Percentiles rank a stretch among this genome's conserved stretches.
These are phyloP conservation scores for Drosophila gunungcola DNA, from an alignment of 1,140 invertebrate species.

Conservation along the genomic window DNA sequence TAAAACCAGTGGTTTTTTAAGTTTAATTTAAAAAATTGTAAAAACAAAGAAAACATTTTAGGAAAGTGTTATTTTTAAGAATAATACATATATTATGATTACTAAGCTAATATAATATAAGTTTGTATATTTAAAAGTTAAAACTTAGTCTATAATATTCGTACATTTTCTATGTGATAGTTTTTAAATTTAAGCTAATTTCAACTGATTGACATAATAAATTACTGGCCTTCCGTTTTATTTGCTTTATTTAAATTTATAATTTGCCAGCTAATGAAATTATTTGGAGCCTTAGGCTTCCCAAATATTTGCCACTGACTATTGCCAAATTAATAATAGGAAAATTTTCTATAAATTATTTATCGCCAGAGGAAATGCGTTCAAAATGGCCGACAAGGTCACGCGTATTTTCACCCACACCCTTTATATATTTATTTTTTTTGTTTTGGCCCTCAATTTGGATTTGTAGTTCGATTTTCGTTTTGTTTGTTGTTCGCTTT, in stretches of 20 bases:
- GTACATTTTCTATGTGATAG: too few species aligned
- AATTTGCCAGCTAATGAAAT: slow-evolving; percentile 24
- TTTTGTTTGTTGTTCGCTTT: slow-evolving; percentile 52
- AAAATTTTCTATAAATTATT: slow-evolving; percentile 32
- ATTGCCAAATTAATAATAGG: slow-evolving; percentile 19
- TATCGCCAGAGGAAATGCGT: slow-evolving; percentile 13
- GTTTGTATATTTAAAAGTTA: too few species aligned
- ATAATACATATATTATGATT: too few species aligned
- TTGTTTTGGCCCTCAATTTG: slow-evolving; percentile 50
- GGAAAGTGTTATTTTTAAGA: too few species aligned
- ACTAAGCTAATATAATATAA: too few species aligned
- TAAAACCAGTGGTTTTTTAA: too few species aligned
- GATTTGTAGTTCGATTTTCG: slow-evolving; percentile 69
- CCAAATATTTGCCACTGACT: slow-evolving; percentile 19
- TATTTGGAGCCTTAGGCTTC: slow-evolving; percentile 6
- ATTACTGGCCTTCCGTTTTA: slow-evolving; percentile 4
- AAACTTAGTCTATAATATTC: too few species aligned
- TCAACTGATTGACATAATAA: slow-evolving; percentile 15
- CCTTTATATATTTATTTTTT: slow-evolving; percentile 14
- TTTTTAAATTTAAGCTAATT: too few species aligned
- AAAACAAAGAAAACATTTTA: too few species aligned
- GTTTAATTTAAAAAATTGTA: too few species aligned
- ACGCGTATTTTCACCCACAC: slow-evolving; percentile 27
- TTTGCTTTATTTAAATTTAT: slow-evolving; percentile 8
- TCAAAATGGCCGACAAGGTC: slow-evolving; percentile 54